Percentiles rank a stretch among this genome's conserved stretches.
Conservation (phyloP, 2,888 invertebrate genomes). For the Nipponacmea schrenckii region DNA sequence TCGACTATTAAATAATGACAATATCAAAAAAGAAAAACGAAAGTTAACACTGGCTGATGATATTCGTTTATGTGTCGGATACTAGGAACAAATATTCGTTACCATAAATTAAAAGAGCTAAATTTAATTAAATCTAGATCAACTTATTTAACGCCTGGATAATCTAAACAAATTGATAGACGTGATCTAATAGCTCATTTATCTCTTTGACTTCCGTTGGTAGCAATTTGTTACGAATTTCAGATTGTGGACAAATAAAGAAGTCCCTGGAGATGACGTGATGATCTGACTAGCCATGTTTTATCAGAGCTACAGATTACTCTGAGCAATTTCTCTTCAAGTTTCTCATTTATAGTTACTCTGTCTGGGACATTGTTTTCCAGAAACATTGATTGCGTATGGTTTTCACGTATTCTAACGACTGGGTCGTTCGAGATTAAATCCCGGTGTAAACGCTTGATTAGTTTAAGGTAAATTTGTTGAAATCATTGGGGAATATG, state of each 20-base stretch:
- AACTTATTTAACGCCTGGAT: constrained; percentile 5
- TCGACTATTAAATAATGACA: too few species aligned
- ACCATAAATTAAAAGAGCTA: not conserved
- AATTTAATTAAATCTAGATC: constrained; percentile 2
- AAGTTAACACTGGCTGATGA: too few species aligned
- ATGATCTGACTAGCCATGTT: constrained; percentile 6
- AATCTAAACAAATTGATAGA: constrained; percentile 4
- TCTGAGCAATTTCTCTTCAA: not conserved
- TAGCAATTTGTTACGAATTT: constrained; percentile 7
- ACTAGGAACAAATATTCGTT: too few species aligned
- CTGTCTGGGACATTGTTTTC: constrained; percentile 2
- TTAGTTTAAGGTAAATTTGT: not conserved
- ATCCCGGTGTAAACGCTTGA: not conserved
- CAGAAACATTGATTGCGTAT: not conserved
- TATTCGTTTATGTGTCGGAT: too few species aligned
- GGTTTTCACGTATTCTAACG: not conserved
- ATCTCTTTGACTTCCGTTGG: constrained; percentile 8
- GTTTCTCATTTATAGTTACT: not conserved
- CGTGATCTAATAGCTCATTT: constrained; percentile 9
- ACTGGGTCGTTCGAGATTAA: not conserved
- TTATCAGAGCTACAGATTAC: constrained; percentile 1
- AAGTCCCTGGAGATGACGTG: not conserved
- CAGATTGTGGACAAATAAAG: constrained; percentile 7
- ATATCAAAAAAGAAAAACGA: too few species aligned
- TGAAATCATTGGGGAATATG: constrained; percentile 5